Percentiles rank a stretch among this genome's conserved stretches.
Evolutionary conservation across 1,140 invertebrate species (phyloP).

Genomic region (Drosophila kepulauana): DNA sequence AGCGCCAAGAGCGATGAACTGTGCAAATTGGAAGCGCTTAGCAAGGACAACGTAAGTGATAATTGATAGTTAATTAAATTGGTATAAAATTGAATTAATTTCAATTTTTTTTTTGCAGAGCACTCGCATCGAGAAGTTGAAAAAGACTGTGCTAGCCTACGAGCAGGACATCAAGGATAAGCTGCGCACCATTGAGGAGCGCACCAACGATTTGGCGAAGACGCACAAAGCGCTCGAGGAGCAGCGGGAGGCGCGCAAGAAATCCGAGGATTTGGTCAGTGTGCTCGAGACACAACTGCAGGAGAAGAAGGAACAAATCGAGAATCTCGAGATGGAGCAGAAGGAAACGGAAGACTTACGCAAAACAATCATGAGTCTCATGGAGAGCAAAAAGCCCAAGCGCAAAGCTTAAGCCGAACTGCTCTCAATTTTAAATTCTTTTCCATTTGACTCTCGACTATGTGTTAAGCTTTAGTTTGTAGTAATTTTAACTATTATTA

Average conservation of each 20-base stretch:
- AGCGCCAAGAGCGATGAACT: constrained; percentile 66
- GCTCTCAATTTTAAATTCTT: neutral
- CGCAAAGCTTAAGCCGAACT: constrained; percentile 55
- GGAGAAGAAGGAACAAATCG: constrained; percentile 78
- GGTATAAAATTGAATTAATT: neutral
- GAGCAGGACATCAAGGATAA: constrained; percentile 80
- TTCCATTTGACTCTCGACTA: constrained; percentile 8
- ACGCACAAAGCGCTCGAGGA: constrained; percentile 74
- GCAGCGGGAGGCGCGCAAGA: constrained; percentile 75
- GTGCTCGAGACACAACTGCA: constrained; percentile 77
- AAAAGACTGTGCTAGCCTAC: constrained; percentile 73
- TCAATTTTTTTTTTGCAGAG: constrained; percentile 24
- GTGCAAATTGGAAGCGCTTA: constrained; percentile 57
- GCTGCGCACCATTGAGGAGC: constrained; percentile 71
- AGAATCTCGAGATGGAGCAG: constrained; percentile 75
- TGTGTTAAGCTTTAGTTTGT: constrained; percentile 10
- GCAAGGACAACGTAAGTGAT: constrained; percentile 70
- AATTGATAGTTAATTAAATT: neutral
- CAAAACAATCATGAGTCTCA: constrained; percentile 82
- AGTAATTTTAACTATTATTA: constrained; percentile 4
- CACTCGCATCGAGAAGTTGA: constrained; percentile 77
- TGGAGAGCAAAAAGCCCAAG: constrained; percentile 84
- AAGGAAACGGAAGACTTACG: constrained; percentile 82
- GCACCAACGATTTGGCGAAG: constrained; percentile 67
- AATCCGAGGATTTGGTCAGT: constrained; percentile 74